Evolutionary conservation across 2,888 invertebrate genomes (phyloP).

Genomic region (Doris montereyensis): DNA sequence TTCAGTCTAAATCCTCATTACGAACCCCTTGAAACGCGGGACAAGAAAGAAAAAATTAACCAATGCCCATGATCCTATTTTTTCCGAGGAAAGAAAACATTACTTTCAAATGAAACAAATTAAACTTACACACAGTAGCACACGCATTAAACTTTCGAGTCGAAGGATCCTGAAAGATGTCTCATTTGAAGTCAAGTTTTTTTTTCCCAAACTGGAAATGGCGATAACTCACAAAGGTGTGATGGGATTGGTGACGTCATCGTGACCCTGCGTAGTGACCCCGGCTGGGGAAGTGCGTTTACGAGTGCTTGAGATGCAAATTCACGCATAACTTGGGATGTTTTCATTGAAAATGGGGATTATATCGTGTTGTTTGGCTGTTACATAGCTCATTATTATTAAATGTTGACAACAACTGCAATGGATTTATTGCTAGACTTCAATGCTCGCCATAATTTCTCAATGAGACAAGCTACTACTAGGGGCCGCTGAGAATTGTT

Average conservation of each 20-base stretch:
- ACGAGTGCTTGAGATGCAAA: conserved; percentile 44
- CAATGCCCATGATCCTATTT: too few relatives aligned
- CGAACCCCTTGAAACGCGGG: too few relatives aligned
- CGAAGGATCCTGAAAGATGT: background rate
- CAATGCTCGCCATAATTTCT: background rate
- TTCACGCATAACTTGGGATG: conserved; percentile 42
- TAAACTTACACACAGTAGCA: too few relatives aligned
- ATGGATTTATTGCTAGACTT: conserved; percentile 14
- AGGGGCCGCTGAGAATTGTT: conserved; percentile 64
- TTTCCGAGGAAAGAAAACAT: background rate
- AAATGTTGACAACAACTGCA: too few relatives aligned
- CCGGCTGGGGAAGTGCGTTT: conserved; percentile 52
- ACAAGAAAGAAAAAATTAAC: too few relatives aligned
- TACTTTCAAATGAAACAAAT: background rate
- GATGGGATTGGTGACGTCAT: conserved; percentile 51
- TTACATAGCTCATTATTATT: conserved; percentile 35
- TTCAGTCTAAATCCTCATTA: too few relatives aligned
- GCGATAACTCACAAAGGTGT: conserved; percentile 47
- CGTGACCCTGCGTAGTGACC: conserved; percentile 52
- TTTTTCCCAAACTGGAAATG: conserved; percentile 49
- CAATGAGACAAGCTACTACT: conserved; percentile 50
- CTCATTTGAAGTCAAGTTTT: conserved; percentile 29
- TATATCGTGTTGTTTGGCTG: conserved; percentile 29
- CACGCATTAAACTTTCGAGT: too few relatives aligned
- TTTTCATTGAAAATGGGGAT: conserved; percentile 41